Conservation (phyloP, 2,113 vertebrate species). For the Paratilapia polleni region DNA sequence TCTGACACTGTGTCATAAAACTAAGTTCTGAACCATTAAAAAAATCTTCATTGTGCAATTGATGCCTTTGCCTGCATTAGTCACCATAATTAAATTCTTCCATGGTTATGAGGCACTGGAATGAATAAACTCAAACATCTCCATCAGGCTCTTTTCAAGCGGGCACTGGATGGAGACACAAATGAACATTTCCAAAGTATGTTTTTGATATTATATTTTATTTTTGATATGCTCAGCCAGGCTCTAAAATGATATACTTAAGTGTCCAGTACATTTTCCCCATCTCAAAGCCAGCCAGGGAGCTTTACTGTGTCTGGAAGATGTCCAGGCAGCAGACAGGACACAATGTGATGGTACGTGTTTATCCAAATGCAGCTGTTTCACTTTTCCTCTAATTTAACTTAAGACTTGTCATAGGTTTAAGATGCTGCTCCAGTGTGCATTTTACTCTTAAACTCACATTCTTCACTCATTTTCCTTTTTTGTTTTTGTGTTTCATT, state of each 20-base stretch:
- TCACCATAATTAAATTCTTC: slow-evolving; percentile 55
- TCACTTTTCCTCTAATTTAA: slow-evolving; percentile 51
- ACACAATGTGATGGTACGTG: slow-evolving; percentile 61
- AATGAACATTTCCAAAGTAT: slow-evolving; percentile 43
- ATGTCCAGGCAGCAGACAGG: slow-evolving; percentile 62
- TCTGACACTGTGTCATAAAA: slow-evolving; percentile 59
- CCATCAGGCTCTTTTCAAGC: slow-evolving; percentile 37
- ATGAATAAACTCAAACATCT: slow-evolving; percentile 38
- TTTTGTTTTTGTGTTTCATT: not conserved
- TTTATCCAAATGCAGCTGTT: slow-evolving; percentile 65
- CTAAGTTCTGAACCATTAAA: slow-evolving; percentile 45
- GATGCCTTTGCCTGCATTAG: slow-evolving; percentile 40
- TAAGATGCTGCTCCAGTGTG: slow-evolving; percentile 30
- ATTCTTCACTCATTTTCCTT: not conserved
- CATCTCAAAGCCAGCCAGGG: slow-evolving; percentile 37
- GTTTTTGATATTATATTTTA: slow-evolving; percentile 58
- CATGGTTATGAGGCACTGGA: slow-evolving; percentile 21
- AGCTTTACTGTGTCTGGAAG: slow-evolving; percentile 64
- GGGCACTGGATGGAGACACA: slow-evolving; percentile 28
- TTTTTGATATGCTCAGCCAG: slow-evolving; percentile 52
- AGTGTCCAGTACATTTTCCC: slow-evolving; percentile 50
- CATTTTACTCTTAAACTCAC: slow-evolving; percentile 34
- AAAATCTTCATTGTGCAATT: slow-evolving; percentile 38
- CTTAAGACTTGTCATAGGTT: slow-evolving; percentile 49
- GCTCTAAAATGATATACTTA: slow-evolving; percentile 58